phyloP scores from a whole-genome alignment of 2,888 invertebrate species.

The Luperina testacea region DNA sequence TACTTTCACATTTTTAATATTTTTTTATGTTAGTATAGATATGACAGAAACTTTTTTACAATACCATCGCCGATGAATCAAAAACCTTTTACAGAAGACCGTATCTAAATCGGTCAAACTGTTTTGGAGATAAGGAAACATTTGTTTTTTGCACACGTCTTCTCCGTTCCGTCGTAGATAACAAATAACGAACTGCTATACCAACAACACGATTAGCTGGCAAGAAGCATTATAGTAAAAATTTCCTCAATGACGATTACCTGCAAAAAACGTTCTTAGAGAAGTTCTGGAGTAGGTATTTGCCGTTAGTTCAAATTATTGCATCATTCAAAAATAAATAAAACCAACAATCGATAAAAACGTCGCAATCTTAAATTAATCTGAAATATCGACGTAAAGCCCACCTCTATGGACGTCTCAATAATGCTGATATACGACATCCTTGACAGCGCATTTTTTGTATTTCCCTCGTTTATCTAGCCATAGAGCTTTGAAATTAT shows the following conservation, averaged over 20 bases:
- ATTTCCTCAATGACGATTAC: not conserved
- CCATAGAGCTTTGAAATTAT: conserved; percentile 22
- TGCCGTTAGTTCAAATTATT: not conserved
- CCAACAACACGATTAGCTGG: not conserved
- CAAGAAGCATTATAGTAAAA: too few relatives aligned
- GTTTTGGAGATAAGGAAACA: not conserved
- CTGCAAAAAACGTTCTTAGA: not conserved
- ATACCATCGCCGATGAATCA: not conserved
- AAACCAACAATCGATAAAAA: conserved; percentile 8
- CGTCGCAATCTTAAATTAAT: conserved; percentile 17
- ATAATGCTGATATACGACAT: conserved; percentile 52
- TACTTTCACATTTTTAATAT: not conserved
- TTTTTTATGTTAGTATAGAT: not conserved
- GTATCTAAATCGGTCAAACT: not conserved
- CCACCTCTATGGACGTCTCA: conserved; percentile 28
- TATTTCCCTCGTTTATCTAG: conserved; percentile 21
- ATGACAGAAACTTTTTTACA: not conserved
- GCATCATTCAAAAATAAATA: conserved; percentile 4
- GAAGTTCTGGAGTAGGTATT: not conserved
- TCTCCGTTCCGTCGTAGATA: not conserved
- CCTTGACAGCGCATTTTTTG: conserved; percentile 40
- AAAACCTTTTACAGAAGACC: not conserved
- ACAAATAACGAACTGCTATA: not conserved
- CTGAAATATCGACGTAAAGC: conserved; percentile 35
- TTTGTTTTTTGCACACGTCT: not conserved